Evolutionary conservation across 2,113 vertebrate species (phyloP).

Genomic region (Murina feae): DNA sequence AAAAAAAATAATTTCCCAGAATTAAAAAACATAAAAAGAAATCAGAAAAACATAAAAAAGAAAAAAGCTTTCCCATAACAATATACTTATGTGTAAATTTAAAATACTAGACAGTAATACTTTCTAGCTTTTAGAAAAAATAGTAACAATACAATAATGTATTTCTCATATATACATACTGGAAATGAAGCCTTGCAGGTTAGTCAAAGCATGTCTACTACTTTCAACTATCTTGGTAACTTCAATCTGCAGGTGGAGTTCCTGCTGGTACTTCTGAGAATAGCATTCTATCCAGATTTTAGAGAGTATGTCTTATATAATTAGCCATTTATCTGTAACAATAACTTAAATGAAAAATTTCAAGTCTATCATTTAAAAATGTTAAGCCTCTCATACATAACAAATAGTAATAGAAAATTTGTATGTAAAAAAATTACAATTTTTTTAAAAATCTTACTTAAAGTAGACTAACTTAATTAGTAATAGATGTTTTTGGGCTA

Average conservation of each 20-base stretch:
- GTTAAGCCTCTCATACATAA: neutral
- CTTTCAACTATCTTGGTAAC: neutral
- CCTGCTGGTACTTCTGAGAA: neutral
- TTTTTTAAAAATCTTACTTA: neutral
- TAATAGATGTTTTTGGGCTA: neutral
- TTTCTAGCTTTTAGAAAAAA: neutral
- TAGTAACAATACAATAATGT: neutral
- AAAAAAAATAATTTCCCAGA: neutral
- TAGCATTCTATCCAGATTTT: neutral
- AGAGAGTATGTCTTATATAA: neutral
- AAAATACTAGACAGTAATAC: neutral
- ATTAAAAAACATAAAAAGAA: neutral
- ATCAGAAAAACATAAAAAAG: neutral
- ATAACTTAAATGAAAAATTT: neutral
- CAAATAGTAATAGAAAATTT: neutral
- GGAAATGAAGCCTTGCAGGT: neutral
- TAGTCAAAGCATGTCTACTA: neutral
- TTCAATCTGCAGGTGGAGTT: neutral
- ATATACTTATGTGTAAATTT: neutral
- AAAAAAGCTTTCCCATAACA: neutral
- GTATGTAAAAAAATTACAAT: neutral
- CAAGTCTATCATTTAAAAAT: constrained; percentile 16
- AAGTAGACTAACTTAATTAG: neutral
- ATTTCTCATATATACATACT: neutral
- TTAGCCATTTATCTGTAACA: neutral